Evolutionary conservation across 2,113 vertebrate genomes (phyloP), one percentile per base, ranked within the genome.

Genomic region (Octodon degus): DNA sequence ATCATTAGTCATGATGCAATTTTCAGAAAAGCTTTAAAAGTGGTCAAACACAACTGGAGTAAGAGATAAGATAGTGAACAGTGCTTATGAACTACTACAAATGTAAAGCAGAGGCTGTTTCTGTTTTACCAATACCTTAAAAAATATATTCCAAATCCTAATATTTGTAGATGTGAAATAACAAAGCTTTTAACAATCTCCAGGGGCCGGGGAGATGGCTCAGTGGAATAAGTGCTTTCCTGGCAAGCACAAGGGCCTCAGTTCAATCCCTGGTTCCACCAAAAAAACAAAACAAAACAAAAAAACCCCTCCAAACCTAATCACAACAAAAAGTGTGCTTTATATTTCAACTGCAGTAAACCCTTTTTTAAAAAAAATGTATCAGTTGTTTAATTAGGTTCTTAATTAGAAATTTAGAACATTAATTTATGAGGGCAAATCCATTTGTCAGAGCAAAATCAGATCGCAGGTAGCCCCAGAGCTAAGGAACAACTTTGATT

Each of bases 91-190:
- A 89, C 77, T 30, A 77, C 7, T 70, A 10, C 58, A 67, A 80
- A 80, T 85, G n/a, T n/a, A 88, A 95, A 55, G 25, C 24, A 77
- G 27, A 82, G 65, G 32, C 47, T 76, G 17, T 60, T 82, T 81
- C 58, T n/a, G 55, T 27, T 50, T 77, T 76, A 60, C 17, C 11
- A 68, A 5, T 22, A 76, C 37, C 77, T 82, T 22, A 91, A 68
- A 47, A 91, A 76, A 22, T 34, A 82, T 84, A 53, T n/a, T 50
- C 22, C 76, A 37, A 83, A 87, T 83, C 88, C 34, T 96, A 85
- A 40, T 43, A 53, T 84, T 91, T 89, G 62, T 76, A 55, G 9
- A 60, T 47, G 11, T 58, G 88, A 76, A 79, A 68, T 62, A 86
- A 89, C 6, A 74, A 67, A 30, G 17, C 22, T 72, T 86, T 62